Evolutionary conservation across 2,888 invertebrate genomes (phyloP).

Genomic region (Noctua janthe): DNA sequence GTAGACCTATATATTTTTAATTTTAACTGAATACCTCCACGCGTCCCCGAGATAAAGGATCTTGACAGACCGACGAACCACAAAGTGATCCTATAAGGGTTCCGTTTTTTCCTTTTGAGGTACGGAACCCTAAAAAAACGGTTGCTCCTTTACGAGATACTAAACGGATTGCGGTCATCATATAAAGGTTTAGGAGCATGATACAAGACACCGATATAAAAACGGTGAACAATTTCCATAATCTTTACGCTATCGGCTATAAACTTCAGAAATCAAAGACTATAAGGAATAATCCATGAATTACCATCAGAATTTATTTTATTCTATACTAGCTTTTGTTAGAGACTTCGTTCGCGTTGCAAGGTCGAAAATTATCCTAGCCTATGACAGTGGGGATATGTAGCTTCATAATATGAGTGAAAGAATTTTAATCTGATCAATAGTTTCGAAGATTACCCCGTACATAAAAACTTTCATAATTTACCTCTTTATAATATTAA

Average conservation of each 20-base stretch:
- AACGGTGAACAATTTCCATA: conserved; percentile 8
- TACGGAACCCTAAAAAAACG: too few species aligned
- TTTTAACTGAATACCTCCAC: too few species aligned
- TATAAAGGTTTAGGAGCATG: neutral
- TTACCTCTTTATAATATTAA: neutral
- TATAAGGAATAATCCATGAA: conserved; percentile 19
- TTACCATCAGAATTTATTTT: conserved; percentile 37
- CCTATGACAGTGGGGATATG: neutral
- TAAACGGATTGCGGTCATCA: neutral
- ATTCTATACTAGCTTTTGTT: neutral
- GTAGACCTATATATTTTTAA: too few species aligned
- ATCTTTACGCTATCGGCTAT: conserved; percentile 6
- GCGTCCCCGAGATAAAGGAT: too few species aligned
- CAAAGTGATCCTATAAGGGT: too few species aligned
- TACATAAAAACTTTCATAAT: neutral
- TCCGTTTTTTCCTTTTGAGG: too few species aligned
- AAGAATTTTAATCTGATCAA: neutral
- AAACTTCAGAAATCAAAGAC: conserved; percentile 24
- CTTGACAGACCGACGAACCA: too few species aligned
- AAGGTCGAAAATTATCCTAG: neutral
- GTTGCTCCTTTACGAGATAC: too few species aligned
- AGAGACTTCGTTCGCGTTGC: neutral
- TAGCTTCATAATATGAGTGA: neutral
- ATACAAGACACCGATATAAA: conserved; percentile 19
- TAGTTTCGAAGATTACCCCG: neutral